Conservation (phyloP, 2,797 vertebrate species). For the Hemibagrus guttatus region DNA sequence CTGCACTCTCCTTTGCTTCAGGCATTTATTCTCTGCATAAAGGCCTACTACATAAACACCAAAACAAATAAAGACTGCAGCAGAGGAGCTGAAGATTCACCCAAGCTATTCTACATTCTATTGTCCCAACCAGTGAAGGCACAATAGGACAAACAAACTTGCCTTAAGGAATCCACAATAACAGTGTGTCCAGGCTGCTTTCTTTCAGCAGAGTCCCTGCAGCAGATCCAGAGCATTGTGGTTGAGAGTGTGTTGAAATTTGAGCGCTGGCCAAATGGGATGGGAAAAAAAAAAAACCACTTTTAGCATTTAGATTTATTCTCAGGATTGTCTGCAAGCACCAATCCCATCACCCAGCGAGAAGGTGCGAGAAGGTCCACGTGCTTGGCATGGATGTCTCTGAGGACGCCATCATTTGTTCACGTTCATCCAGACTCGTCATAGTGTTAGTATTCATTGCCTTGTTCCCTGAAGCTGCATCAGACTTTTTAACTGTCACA, state of each 20-base stretch:
- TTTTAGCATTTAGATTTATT: constrained; percentile 59
- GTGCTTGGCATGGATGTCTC: neutral
- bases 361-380: neutral
- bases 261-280: constrained; percentile 31
- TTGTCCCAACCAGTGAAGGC: constrained; percentile 66
- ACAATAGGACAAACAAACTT: constrained; percentile 69
- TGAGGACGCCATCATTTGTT: neutral
- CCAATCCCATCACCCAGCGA: neutral
- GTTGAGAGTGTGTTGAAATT: neutral
- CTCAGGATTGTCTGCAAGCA: constrained; percentile 66
- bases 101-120: constrained; percentile 40
- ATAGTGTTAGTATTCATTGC: constrained; percentile 48
- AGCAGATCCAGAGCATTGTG: constrained; percentile 48
- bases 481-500: constrained; percentile 39
- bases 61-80: constrained; percentile 54
- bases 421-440: neutral
- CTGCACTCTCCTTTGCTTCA: constrained; percentile 76
- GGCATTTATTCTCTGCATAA: constrained; percentile 69
- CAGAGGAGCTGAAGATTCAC: constrained; percentile 34
- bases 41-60: constrained; percentile 64
- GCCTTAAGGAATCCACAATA: constrained; percentile 83
- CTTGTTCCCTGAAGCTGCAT: constrained; percentile 37
- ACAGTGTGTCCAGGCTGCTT: constrained; percentile 63
- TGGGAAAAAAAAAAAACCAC: constrained; percentile 2
- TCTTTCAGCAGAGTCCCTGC: constrained; percentile 63